Conservation (phyloP, 2,797 vertebrate species). For the Alosa sapidissima region DNA sequence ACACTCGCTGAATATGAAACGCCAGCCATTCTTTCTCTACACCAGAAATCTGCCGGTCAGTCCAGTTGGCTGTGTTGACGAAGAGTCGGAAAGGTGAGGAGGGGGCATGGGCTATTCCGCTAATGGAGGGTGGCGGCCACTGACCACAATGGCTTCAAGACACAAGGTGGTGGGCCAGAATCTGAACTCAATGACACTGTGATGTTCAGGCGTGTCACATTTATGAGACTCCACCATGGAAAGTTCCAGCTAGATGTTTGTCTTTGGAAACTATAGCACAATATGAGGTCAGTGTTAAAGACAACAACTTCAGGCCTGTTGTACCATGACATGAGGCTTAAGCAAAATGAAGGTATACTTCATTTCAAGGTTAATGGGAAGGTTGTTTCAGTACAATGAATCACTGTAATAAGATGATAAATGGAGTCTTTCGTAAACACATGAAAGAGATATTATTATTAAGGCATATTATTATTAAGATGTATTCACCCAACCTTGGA, state of each 20-base stretch:
- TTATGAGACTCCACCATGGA: background rate
- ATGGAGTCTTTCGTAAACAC: background rate
- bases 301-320: background rate
- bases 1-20: slow-evolving; percentile 57
- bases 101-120: background rate
- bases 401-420: background rate
- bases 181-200: background rate
- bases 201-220: background rate
- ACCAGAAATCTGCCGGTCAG: slow-evolving; percentile 37
- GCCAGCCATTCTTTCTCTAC: slow-evolving; percentile 46
- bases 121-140: slow-evolving; percentile 10
- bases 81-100: background rate
- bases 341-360: background rate
- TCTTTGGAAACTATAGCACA: background rate
- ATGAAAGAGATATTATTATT: no score
- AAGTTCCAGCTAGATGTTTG: background rate
- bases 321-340: background rate
- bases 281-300: background rate
- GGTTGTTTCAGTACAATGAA: background rate
- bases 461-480: background rate
- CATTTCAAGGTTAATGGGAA: background rate
- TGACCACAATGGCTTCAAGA: background rate
- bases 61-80: slow-evolving; percentile 30
- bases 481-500: background rate
- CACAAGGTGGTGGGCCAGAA: background rate